Conservation (phyloP, 2,113 vertebrate species). For the Engraulis encrasicolus region DNA sequence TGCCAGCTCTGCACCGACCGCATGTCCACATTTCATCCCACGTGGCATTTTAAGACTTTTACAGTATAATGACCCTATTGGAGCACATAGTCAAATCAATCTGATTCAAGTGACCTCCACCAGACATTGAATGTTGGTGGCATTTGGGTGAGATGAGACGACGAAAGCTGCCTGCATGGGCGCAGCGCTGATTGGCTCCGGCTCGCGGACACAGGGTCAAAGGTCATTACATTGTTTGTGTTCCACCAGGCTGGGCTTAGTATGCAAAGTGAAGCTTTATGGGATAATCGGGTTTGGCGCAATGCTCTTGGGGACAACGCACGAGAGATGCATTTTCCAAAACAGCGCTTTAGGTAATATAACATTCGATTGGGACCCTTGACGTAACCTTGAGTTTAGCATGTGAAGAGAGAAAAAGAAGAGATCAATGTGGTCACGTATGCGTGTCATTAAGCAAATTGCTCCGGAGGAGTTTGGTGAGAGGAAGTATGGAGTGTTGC, state of each 20-base stretch:
- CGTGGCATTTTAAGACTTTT: neutral
- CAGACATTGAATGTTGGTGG: neutral
- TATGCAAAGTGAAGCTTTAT: neutral
- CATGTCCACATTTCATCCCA: neutral
- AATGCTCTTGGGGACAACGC: slow-evolving; percentile 8
- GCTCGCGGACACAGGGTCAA: neutral
- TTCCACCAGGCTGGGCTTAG: neutral
- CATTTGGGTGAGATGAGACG: neutral
- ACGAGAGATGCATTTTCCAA: neutral
- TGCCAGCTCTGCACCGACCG: neutral
- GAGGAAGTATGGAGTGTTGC: neutral
- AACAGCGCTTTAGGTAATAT: neutral
- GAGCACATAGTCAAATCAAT: neutral
- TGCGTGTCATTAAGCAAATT: slow-evolving; percentile 10
- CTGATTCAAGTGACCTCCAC: slow-evolving; percentile 5
- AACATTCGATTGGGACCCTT: neutral
- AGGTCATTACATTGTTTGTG: neutral
- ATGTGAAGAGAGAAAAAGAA: neutral
- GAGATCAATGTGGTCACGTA: neutral
- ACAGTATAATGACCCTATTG: neutral
- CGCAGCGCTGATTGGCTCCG: neutral
- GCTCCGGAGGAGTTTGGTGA: neutral
- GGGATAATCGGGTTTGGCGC: slow-evolving; percentile 17
- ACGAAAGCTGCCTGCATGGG: neutral
- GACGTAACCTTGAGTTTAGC: neutral